These are phyloP conservation scores for Phengaris alcon DNA, from an alignment of 2,888 invertebrate genomes.

Conservation along the genomic window DNA sequence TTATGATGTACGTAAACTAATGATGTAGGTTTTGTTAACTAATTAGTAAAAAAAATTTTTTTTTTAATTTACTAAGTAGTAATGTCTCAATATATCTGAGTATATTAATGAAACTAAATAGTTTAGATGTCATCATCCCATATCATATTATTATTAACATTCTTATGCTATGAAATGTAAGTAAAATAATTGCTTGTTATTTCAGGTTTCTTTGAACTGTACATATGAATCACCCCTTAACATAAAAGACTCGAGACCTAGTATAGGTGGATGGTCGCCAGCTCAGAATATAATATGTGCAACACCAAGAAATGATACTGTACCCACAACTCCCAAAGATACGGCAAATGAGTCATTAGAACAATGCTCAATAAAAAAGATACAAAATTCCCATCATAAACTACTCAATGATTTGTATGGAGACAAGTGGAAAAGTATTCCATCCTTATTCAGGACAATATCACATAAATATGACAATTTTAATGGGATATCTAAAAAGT, in stretches of 20 bases:
- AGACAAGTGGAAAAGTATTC: constrained; percentile 75
- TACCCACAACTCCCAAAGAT: constrained; percentile 65
- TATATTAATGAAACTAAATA: too few relatives aligned
- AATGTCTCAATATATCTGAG: too few relatives aligned
- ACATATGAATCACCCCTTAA: constrained; percentile 48
- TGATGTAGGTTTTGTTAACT: too few relatives aligned
- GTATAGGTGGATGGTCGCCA: constrained; percentile 67
- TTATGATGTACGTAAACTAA: too few relatives aligned
- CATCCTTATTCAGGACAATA: constrained; percentile 61
- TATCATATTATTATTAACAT: too few relatives aligned
- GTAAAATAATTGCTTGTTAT: constrained; percentile 31
- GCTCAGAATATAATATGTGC: constrained; percentile 65
- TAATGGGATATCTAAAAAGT: constrained; percentile 56
- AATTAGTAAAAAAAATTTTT: too few relatives aligned
- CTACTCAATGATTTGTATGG: constrained; percentile 76
- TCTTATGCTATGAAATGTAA: neutral
- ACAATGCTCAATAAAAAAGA: constrained; percentile 64
- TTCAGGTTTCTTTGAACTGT: constrained; percentile 61
- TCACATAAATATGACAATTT: constrained; percentile 51
- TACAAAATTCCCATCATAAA: constrained; percentile 65
- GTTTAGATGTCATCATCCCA: too few relatives aligned
- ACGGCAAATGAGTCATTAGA: constrained; percentile 62
- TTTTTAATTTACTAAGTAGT: too few relatives aligned
- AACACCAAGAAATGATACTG: constrained; percentile 52
- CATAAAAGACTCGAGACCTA: constrained; percentile 48